Percentiles rank a stretch among this genome's conserved stretches.
These are phyloP conservation scores for Heliothis virescens DNA, from an alignment of 1,140 invertebrate species.

Conservation along the genomic window DNA sequence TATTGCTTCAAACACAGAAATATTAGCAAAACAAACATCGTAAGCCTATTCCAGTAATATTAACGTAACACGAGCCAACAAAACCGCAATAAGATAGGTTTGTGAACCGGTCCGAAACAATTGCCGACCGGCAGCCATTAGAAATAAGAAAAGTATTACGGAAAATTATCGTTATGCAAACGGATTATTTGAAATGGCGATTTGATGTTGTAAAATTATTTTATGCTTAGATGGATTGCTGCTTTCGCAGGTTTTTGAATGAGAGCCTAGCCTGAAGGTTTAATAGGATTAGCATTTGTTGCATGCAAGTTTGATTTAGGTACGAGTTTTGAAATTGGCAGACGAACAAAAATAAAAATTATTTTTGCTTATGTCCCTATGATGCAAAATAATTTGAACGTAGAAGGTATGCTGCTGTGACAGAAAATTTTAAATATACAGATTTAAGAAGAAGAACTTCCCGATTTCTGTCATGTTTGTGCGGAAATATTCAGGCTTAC, in stretches of 20 bases:
- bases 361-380: too few species aligned
- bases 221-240: constrained; percentile 36
- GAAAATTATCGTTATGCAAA: constrained; percentile 52
- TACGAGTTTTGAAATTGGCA: too few species aligned
- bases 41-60: constrained; percentile 44
- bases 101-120: constrained; percentile 75
- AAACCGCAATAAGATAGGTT: constrained; percentile 75
- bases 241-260: constrained; percentile 4
- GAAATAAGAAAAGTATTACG: constrained; percentile 51
- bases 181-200: constrained; percentile 34
- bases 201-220: constrained; percentile 37
- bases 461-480: too few species aligned
- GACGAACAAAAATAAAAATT: too few species aligned
- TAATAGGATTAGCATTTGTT: too few species aligned
- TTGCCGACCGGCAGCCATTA: constrained; percentile 58
- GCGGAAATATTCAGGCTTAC: too few species aligned
- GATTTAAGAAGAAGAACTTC: too few species aligned
- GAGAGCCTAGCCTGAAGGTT: too few species aligned
- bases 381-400: too few species aligned
- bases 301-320: too few species aligned
- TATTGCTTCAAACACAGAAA: constrained; percentile 6
- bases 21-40: constrained; percentile 22
- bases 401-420: too few species aligned
- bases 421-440: too few species aligned
- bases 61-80: constrained; percentile 51